Percentiles rank a stretch among this genome's conserved stretches.
Evolutionary conservation across 1,140 invertebrate genomes (phyloP).

Genomic region (Sycophaga agraensis): DNA sequence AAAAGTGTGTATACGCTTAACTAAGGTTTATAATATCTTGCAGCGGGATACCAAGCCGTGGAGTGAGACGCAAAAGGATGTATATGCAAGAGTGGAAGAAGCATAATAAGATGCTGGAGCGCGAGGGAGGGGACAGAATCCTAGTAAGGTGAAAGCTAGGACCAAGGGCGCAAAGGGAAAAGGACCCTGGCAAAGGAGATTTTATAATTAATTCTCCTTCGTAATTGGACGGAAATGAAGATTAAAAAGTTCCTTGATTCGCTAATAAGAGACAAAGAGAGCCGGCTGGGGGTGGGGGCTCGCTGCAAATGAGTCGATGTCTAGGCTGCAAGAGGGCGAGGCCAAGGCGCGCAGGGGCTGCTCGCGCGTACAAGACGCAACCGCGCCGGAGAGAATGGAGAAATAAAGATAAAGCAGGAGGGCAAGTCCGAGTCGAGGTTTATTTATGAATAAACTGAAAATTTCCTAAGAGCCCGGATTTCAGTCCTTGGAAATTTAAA

Average conservation of each 20-base stretch:
- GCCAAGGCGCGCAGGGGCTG: neutral
- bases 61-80: too few species aligned
- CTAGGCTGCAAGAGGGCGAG: slow-evolving; percentile 23
- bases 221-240: slow-evolving; percentile 48
- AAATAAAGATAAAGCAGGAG: slow-evolving; percentile 17
- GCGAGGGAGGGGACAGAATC: neutral
- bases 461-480: too few species aligned
- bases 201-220: slow-evolving; percentile 48
- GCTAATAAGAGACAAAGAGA: slow-evolving; percentile 43
- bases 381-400: neutral
- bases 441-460: slow-evolving; percentile 13
- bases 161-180: slow-evolving; percentile 16
- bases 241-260: slow-evolving; percentile 47
- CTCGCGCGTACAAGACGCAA: neutral
- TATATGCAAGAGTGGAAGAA: too few species aligned
- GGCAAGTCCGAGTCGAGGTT: too few species aligned
- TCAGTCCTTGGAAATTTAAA: too few species aligned
- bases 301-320: slow-evolving; percentile 29
- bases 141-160: slow-evolving; percentile 8
- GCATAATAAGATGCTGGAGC: neutral
- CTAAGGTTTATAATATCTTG: too few species aligned
- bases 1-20: too few species aligned
- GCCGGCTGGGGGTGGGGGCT: slow-evolving; percentile 11
- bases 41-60: too few species aligned
- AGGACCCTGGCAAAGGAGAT: slow-evolving; percentile 30